phyloP scores from a whole-genome alignment of 2,113 vertebrate species.

The Solea solea region DNA sequence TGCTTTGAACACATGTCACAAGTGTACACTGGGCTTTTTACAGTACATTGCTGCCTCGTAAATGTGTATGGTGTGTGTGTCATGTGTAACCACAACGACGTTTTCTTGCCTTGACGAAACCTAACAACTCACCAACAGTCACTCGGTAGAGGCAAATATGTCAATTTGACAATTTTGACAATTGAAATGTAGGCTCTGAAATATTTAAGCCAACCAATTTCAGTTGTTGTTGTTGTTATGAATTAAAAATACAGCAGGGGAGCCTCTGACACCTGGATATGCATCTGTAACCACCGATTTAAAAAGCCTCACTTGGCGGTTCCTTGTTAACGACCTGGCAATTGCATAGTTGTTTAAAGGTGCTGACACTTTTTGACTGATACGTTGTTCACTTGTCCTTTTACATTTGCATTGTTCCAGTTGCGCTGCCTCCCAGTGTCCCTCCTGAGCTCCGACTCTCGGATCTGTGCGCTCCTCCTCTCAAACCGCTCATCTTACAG shows the following conservation, averaged over 20 bases:
- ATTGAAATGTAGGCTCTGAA: background rate
- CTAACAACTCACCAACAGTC: no score
- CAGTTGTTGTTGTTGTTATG: background rate
- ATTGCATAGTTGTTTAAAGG: background rate
- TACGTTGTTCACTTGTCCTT: background rate
- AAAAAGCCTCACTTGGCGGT: background rate
- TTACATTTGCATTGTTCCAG: constrained; percentile 48
- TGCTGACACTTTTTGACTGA: background rate
- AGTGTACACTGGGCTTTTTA: no score
- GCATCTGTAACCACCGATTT: background rate
- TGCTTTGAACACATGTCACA: no score
- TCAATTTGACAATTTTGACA: background rate
- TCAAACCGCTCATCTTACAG: constrained; percentile 67
- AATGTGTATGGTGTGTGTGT: no score
- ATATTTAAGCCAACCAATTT: background rate
- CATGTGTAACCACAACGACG: no score
- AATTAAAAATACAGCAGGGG: constrained; percentile 1
- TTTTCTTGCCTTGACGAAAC: no score
- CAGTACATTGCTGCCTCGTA: no score
- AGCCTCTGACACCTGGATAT: background rate
- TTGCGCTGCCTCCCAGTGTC: constrained; percentile 17
- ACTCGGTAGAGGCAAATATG: background rate
- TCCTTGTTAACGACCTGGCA: background rate
- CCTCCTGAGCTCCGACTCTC: constrained; percentile 28
- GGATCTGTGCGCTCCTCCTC: constrained; percentile 73